phyloP scores from a whole-genome alignment of 2,113 vertebrate species.

The Atractosteus spatula region DNA sequence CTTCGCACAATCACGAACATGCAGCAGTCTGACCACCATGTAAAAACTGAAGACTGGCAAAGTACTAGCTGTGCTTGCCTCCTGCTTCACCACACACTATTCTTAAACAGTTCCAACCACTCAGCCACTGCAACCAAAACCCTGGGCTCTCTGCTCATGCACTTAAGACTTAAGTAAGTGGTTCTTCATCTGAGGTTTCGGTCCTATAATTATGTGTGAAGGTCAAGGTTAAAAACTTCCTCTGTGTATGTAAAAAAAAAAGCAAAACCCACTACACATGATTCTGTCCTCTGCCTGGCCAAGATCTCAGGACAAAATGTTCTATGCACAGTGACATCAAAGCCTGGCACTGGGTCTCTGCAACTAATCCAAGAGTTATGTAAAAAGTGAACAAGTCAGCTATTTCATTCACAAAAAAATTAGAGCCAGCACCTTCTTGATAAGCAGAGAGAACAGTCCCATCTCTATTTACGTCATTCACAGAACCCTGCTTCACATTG shows the following conservation, averaged over 20 bases:
- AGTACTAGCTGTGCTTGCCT: background rate
- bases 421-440: no score
- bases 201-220: background rate
- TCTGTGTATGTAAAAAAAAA: background rate
- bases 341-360: background rate
- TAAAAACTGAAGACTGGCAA: background rate
- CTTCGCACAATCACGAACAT: no score
- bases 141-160: background rate
- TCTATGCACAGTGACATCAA: constrained; percentile 15
- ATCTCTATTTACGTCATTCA: background rate
- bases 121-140: constrained; percentile 36
- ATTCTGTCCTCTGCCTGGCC: constrained; percentile 1
- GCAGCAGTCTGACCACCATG: background rate
- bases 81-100: background rate
- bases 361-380: background rate
- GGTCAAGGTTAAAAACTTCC: constrained; percentile 18
- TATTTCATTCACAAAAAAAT: constrained; percentile 1
- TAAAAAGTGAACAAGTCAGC: background rate
- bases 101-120: constrained; percentile 16
- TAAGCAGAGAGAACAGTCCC: no score
- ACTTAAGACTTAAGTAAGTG: background rate
- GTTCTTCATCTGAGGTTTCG: constrained; percentile 2
- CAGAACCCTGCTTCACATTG: no score
- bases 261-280: background rate
- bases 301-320: constrained; percentile 19